Conservation (phyloP, 2,797 vertebrate genomes). For the Fundulus diaphanus region DNA sequence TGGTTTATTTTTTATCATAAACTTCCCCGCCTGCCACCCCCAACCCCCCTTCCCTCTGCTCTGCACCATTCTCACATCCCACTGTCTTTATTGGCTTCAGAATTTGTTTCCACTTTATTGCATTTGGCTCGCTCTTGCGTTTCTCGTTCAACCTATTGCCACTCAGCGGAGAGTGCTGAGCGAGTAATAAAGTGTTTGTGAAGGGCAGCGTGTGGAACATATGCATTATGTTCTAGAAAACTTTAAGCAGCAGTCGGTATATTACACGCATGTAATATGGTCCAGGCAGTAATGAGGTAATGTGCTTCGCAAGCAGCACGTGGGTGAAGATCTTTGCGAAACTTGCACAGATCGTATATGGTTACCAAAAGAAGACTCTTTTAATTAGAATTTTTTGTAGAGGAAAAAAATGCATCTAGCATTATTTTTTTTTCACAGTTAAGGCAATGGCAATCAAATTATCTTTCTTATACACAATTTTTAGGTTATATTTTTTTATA, state of each 20-base stretch:
- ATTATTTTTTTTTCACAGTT: not conserved
- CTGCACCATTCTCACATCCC: not conserved
- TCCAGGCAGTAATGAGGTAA: not conserved
- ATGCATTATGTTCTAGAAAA: slow-evolving; percentile 31
- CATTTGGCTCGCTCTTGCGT: slow-evolving; percentile 29
- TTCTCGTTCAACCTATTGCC: slow-evolving; percentile 33
- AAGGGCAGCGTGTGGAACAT: slow-evolving; percentile 25
- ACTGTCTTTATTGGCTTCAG: slow-evolving; percentile 27
- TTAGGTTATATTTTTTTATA: not conserved
- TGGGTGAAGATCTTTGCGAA: not conserved
- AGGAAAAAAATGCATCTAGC: not conserved
- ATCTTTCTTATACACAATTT: not conserved
- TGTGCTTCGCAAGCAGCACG: slow-evolving; percentile 12
- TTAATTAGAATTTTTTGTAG: not conserved
- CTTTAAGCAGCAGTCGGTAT: slow-evolving; percentile 17
- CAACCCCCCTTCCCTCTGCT: not conserved
- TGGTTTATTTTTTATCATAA: slow-evolving; percentile 8
- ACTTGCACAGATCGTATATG: not conserved
- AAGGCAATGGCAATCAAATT: not conserved
- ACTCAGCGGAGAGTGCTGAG: slow-evolving; percentile 36
- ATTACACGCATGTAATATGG: slow-evolving; percentile 6
- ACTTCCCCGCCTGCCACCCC: not conserved
- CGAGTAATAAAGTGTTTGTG: slow-evolving; percentile 43
- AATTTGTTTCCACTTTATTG: slow-evolving; percentile 43
- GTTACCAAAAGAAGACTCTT: not conserved